Percentiles rank a stretch among this genome's conserved stretches.
Conservation (phyloP, 30 jellyfish, hydroid and myxozoan species). For the Sanderia malayensis region DNA sequence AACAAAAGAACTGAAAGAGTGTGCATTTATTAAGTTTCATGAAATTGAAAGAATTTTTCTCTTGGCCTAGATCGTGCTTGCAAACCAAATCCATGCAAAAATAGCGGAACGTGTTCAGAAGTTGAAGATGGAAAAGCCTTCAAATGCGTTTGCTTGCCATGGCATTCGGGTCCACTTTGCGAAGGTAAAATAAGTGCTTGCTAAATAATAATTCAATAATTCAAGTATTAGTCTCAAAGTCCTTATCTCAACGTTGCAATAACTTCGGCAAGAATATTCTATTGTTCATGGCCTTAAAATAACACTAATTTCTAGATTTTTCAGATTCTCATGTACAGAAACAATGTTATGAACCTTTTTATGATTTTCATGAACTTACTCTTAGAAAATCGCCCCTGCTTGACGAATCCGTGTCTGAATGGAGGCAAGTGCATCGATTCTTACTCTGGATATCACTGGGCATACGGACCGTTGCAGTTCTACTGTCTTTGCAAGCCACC, state of each 20-base stretch:
- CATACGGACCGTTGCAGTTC: conserved; percentile 80
- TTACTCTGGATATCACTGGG: conserved; percentile 80
- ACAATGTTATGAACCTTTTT: neutral
- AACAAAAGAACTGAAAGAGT: too few species aligned
- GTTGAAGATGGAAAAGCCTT: conserved; percentile 60
- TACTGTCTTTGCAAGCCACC: conserved; percentile 90
- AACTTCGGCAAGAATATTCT: too few species aligned
- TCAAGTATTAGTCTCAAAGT: too few species aligned
- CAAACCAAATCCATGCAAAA: conserved; percentile 75
- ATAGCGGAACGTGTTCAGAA: conserved; percentile 73
- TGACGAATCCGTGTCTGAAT: conserved; percentile 76
- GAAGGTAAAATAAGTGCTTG: too few species aligned
- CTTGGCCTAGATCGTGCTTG: conserved; percentile 84
- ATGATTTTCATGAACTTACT: neutral
- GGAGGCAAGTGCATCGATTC: conserved; percentile 92
- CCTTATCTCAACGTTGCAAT: too few species aligned
- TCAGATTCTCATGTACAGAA: too few species aligned
- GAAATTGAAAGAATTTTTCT: too few species aligned
- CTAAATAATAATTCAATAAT: too few species aligned
- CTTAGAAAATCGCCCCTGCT: conserved; percentile 93
- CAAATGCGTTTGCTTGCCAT: conserved; percentile 86
- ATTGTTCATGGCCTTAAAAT: too few species aligned
- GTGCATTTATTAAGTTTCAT: too few species aligned
- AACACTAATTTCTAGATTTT: too few species aligned
- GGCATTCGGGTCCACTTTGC: conserved; percentile 82